Percentiles rank a stretch among this genome's conserved stretches.
Evolutionary conservation across 2,888 invertebrate species (phyloP).

Genomic region (Agrilus mali): DNA sequence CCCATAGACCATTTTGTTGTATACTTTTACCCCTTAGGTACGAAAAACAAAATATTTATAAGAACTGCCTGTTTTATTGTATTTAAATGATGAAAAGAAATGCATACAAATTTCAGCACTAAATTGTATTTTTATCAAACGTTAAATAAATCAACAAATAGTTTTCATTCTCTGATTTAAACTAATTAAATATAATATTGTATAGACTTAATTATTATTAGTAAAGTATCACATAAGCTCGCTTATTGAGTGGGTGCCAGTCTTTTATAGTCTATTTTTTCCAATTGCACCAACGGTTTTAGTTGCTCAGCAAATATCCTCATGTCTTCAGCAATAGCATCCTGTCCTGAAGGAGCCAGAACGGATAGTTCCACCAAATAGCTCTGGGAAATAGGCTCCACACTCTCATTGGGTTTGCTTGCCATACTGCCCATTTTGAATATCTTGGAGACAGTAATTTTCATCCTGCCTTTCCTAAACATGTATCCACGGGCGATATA

Average conservation of each 20-base stretch:
- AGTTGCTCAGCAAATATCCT: constrained; percentile 88
- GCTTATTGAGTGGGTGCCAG: constrained; percentile 7
- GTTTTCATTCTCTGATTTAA: not conserved
- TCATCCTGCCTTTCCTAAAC: constrained; percentile 94
- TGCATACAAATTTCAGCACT: constrained; percentile 20
- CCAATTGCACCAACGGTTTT: constrained; percentile 79
- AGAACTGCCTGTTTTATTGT: constrained; percentile 14
- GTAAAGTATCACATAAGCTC: not conserved
- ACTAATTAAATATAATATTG: too few species aligned
- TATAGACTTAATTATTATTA: too few species aligned
- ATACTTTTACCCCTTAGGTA: too few species aligned
- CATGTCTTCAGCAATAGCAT: constrained; percentile 93
- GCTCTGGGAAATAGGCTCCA: constrained; percentile 82
- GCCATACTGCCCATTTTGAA: constrained; percentile 63
- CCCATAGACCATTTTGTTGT: constrained; percentile 5
- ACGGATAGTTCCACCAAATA: constrained; percentile 89
- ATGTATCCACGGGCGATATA: constrained; percentile 86
- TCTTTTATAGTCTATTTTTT: constrained; percentile 79
- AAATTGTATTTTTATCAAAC: constrained; percentile 26
- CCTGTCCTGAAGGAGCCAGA: constrained; percentile 81
- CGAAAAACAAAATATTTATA: constrained; percentile 5
- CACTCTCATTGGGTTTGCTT: constrained; percentile 52
- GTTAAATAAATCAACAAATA: constrained; percentile 19
- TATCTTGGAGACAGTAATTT: constrained; percentile 90
- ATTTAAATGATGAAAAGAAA: constrained; percentile 14